Conservation (phyloP, 2,113 vertebrate genomes). For the Gavialis gangeticus region DNA sequence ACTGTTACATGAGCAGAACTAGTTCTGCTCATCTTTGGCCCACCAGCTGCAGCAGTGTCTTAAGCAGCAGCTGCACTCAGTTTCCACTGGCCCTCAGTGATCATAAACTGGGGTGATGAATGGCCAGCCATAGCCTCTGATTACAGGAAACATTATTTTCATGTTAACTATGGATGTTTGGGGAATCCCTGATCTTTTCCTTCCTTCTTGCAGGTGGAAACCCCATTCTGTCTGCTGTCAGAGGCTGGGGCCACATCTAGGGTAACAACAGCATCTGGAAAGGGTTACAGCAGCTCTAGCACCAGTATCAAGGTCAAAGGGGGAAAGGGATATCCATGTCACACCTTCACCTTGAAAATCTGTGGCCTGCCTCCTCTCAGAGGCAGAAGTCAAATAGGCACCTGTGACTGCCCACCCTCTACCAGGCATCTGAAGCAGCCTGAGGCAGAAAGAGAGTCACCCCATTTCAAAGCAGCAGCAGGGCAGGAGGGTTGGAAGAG, state of each 20-base stretch:
- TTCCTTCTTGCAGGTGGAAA: not conserved
- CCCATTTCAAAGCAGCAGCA: too few relatives aligned
- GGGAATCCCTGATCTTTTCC: not conserved
- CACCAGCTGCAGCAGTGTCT: not conserved
- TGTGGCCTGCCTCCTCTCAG: not conserved
- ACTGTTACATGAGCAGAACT: not conserved
- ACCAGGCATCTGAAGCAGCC: not conserved
- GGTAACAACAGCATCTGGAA: not conserved
- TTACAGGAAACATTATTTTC: not conserved
- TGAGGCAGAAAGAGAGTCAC: not conserved
- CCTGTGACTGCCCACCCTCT: too few relatives aligned
- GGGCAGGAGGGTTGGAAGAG: not conserved
- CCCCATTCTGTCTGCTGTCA: too few relatives aligned
- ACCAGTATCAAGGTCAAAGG: not conserved
- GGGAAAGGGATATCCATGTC: not conserved
- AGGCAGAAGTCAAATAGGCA: not conserved
- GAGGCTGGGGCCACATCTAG: not conserved
- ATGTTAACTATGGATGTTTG: not conserved
- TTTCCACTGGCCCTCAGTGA: not conserved
- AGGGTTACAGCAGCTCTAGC: not conserved
- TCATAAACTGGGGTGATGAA: not conserved
- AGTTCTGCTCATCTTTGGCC: not conserved
- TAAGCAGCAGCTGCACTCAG: not conserved
- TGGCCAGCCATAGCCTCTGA: not conserved
- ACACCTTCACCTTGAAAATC: not conserved